Evolutionary conservation across 2,797 vertebrate species (phyloP), one percentile per base, ranked within the genome.

Genomic region (Myotis daubentonii): DNA sequence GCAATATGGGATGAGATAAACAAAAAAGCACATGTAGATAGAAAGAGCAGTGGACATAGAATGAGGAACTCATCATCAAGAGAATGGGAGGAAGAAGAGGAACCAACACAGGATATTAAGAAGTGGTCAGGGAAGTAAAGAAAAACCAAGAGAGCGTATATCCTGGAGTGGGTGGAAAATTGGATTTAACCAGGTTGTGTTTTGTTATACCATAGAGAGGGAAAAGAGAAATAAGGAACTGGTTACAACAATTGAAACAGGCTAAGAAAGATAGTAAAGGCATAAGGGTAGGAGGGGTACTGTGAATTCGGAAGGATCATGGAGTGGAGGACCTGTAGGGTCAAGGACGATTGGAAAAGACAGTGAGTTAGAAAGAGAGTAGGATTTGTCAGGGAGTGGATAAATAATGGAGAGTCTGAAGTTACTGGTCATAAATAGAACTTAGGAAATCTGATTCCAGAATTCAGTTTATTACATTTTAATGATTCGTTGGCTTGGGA

Each of bases 401-500:
- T 4, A 60, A 84, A 76, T 62, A 83, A 70, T 71, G 22, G 4
- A 76, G n/a, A n/a, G 9, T 85, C 74, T 89, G 13, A 70, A 60
- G 23, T 44, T 79, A 33, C n/a, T 81, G 23, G 75, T 82, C 33
- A 55, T 71, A 25, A 78, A 86, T 13, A 51, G 53, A 92, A 78
- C 33, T 94, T 79, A 38, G 33, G 17, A 89, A 72, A 84, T 85
- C n/a, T 66, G 33, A 53, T 41, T 65, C 15, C 28, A 94, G 60
- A 95, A 70, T 25, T 66, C 33, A 88, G 47, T 68, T 90, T 47
- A 82, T 33, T 94, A 62, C 53, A 49, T 88, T 86, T 87, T 79
- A 84, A 71, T 71, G 28, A 23, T 20, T 25, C 11, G 57, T 19
- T 72, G 19, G 8, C 44, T 76, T 70, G 41, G 6, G 2, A 22